Percentiles rank a stretch among this genome's conserved stretches.
phyloP scores from a whole-genome alignment of 2,113 vertebrate species.

The Clarias magur region DNA sequence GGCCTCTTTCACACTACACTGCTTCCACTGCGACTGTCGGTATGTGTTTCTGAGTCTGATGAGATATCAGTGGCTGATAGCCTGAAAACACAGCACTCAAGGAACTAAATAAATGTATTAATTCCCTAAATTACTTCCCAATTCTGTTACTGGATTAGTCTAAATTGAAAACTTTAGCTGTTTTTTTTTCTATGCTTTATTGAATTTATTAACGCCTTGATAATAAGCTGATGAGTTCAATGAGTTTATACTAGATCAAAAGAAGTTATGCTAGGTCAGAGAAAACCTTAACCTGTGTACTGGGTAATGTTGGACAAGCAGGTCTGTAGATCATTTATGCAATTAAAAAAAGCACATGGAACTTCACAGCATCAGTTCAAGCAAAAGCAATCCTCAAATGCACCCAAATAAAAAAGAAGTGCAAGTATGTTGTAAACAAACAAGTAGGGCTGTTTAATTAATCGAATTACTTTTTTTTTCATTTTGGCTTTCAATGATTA shows the following conservation, averaged over 20 bases:
- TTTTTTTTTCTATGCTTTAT: background rate
- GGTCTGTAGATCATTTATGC: background rate
- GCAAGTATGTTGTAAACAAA: background rate
- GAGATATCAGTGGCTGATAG: constrained; percentile 8
- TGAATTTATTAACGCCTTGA: background rate
- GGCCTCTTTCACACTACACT: background rate
- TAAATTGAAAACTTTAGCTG: background rate
- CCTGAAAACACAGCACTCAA: background rate
- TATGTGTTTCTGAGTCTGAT: background rate
- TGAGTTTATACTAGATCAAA: background rate
- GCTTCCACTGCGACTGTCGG: constrained; percentile 3
- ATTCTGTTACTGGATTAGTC: background rate
- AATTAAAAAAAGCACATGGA: background rate
- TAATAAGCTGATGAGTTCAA: background rate
- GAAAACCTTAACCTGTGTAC: background rate
- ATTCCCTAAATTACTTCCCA: constrained; percentile 6
- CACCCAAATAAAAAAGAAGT: background rate
- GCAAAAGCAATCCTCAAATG: background rate
- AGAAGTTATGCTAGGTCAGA: background rate
- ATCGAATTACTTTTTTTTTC: no score
- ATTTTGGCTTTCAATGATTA: no score
- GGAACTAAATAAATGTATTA: background rate
- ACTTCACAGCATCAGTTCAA: background rate
- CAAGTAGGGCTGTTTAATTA: background rate
- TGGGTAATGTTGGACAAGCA: background rate